Percentiles rank a stretch among this genome's conserved stretches.
These are phyloP conservation scores for Ciconia boyciana DNA, from an alignment of 2,113 vertebrate species.

Conservation along the genomic window DNA sequence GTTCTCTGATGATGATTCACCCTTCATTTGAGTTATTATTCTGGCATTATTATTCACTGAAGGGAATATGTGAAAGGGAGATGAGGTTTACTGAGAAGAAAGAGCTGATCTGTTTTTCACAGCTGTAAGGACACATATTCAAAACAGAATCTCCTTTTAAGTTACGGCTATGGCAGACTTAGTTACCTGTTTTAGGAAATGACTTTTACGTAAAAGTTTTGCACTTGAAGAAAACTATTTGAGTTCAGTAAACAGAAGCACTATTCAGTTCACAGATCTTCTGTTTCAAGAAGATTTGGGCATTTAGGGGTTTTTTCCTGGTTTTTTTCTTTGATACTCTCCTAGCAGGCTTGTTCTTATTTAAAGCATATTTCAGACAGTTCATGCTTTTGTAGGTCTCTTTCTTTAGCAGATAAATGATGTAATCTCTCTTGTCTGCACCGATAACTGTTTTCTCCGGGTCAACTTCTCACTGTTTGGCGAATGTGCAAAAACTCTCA, in stretches of 20 bases:
- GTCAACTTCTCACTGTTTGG: neutral
- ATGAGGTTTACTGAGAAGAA: neutral
- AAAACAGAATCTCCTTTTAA: conserved; percentile 10
- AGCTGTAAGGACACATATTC: neutral
- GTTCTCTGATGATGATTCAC: neutral
- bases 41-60: neutral
- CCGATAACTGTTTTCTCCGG: neutral
- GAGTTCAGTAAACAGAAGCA: neutral
- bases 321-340: neutral
- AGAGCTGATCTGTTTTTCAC: neutral
- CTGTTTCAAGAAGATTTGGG: neutral
- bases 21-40: neutral
- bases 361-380: neutral
- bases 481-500: neutral
- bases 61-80: neutral
- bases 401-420: neutral
- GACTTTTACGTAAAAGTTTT: neutral
- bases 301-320: neutral
- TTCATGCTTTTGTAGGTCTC: neutral
- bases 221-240: neutral
- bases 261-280: neutral
- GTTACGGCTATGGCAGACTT: neutral
- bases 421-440: neutral
- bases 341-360: neutral
- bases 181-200: neutral